Base-by-base conservation (phyloP, 2,888 invertebrate genomes). In the Netelia inedita region DNA sequence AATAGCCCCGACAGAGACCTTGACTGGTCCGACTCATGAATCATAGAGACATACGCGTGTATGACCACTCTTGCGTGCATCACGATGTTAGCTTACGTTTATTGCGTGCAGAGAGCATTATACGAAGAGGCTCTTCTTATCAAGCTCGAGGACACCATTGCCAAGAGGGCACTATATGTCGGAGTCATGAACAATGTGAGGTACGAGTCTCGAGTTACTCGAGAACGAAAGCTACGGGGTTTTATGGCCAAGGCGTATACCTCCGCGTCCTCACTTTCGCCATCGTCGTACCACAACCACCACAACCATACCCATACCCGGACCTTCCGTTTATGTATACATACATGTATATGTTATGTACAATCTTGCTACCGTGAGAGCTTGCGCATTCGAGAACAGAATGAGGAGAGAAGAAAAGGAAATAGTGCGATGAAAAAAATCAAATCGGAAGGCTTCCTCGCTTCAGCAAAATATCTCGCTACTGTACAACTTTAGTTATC, bases 121-220 rank as follows among this genome's bases (percentile, higher is more conserved):
- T 55, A 57, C 69, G 43, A 46, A 11, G 63, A 57, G 43, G 55
- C 65, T 68, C 19, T 79, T 71, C 79, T 79, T 72, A 65, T 79
- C 72, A 79, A 21, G 43, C 41, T 55, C 63, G 63, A 53, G 41
- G 53, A 63, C 61, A 41, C 19, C 43, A 41, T 72, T 55, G 71
- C 6, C 43, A 23, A 43, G 63, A 23, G 59, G 16, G 46, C n/a
- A 19, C 65, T 43, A 0, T 61, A 71, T 72, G 55, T 43, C 11
- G 19, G 65, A 65, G 72, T 65, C 65, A 43, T 41, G 72, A 57
- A 71, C 79, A 72, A 55, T 50, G 53, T 41, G 57, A 59, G 61
- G 78, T 79, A 79, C 79, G 71, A 65, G 78, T 65, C 79, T 79
- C 79, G 65, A 65, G 72, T 79, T 79, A 72, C 79, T 23, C 57